Conservation (phyloP, 2,113 vertebrate species). For the Mirza zaza region DNA sequence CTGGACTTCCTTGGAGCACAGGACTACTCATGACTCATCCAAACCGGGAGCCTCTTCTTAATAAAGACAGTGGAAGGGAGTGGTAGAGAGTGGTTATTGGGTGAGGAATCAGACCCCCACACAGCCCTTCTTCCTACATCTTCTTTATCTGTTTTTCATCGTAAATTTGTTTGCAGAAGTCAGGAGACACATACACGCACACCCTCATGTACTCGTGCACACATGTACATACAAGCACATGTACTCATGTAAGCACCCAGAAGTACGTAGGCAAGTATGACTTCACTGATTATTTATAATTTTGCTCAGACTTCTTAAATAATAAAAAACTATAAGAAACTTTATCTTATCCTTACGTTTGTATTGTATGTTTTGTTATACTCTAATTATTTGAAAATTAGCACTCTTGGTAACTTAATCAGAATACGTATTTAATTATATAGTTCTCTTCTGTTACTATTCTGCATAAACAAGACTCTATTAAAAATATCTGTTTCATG, state of each 20-base stretch:
- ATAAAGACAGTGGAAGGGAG: background rate
- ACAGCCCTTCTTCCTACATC: background rate
- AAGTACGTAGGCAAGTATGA: background rate
- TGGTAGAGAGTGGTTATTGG: background rate
- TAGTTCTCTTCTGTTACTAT: background rate
- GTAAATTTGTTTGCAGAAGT: background rate
- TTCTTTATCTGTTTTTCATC: background rate
- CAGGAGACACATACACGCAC: accelerated
- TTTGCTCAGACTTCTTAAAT: background rate
- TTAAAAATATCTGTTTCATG: background rate
- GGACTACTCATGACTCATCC: background rate
- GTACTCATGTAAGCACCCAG: background rate
- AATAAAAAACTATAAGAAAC: background rate
- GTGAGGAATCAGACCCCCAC: background rate
- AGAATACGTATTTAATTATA: background rate
- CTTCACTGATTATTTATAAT: background rate
- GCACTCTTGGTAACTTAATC: background rate
- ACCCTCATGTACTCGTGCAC: accelerated
- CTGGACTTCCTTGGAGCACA: background rate
- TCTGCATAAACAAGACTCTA: background rate
- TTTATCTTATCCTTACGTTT: background rate
- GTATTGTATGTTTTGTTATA: background rate
- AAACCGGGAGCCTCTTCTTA: background rate
- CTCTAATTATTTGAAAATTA: background rate
- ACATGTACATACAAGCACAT: accelerated